Percentiles rank a stretch among this genome's conserved stretches.
Evolutionary conservation across 2,797 vertebrate genomes (phyloP).

Genomic region (Chelmon rostratus): DNA sequence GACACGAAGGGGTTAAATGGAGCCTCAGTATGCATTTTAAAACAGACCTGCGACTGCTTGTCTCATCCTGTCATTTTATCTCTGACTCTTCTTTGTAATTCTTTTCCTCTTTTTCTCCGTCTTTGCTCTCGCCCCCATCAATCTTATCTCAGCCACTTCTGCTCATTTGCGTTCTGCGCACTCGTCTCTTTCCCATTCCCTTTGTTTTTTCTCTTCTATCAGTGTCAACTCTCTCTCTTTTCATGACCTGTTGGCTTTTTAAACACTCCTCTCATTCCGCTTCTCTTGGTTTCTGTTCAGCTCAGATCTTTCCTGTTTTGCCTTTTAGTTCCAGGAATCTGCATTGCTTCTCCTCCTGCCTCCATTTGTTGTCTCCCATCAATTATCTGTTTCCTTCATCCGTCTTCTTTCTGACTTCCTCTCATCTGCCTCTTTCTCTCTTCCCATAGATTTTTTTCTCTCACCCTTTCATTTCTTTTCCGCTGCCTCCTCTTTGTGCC

Average conservation of each 20-base stretch:
- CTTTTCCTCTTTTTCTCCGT: neutral
- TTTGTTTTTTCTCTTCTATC: conserved; percentile 38
- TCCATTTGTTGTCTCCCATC: conserved; percentile 53
- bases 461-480: conserved; percentile 13
- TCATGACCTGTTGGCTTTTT: conserved; percentile 24
- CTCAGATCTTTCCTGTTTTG: conserved; percentile 7
- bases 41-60: neutral
- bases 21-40: conserved; percentile 17
- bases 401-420: conserved; percentile 16
- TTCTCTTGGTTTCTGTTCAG: neutral
- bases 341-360: conserved; percentile 11
- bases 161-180: conserved; percentile 38
- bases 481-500: conserved; percentile 21
- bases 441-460: neutral
- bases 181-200: conserved; percentile 7
- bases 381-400: conserved; percentile 52
- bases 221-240: conserved; percentile 14
- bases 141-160: conserved; percentile 35
- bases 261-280: conserved; percentile 19
- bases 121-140: neutral
- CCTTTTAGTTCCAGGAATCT: conserved; percentile 31
- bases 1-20: neutral
- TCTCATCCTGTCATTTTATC: conserved; percentile 10
- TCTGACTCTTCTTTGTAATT: neutral
- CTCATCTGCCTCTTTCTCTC: conserved; percentile 1